These are phyloP conservation scores for Scaptomyza parva DNA, from an alignment of 2,888 invertebrate species.

Conservation along the genomic window DNA sequence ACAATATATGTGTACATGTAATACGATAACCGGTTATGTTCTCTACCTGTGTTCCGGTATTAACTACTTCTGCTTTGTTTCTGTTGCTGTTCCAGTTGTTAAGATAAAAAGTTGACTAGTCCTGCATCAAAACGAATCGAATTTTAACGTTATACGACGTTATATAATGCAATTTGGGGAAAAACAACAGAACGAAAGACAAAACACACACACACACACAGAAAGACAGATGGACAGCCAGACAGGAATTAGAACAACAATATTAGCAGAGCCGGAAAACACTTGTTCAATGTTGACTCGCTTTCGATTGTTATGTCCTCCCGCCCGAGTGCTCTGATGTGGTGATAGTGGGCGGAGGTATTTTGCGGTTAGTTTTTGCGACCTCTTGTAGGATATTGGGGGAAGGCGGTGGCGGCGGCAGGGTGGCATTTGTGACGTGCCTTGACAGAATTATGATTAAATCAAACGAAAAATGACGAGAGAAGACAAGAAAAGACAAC, in stretches of 20 bases:
- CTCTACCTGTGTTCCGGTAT: not conserved
- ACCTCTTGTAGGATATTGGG: not conserved
- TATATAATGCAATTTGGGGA: slow-evolving; percentile 39
- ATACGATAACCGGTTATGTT: not conserved
- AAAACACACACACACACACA: too few species aligned
- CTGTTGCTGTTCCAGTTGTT: not conserved
- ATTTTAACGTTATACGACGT: slow-evolving; percentile 16
- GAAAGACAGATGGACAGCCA: not conserved
- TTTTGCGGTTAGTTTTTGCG: not conserved
- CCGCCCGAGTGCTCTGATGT: not conserved
- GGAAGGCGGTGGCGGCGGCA: not conserved
- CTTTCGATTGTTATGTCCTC: slow-evolving; percentile 40
- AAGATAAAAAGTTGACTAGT: not conserved
- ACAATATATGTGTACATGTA: too few species aligned
- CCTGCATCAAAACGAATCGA: slow-evolving; percentile 29
- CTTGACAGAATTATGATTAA: slow-evolving; percentile 59
- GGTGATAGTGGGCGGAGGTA: not conserved
- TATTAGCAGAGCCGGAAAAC: slow-evolving; percentile 38
- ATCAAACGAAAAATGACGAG: slow-evolving; percentile 53
- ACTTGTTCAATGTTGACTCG: slow-evolving; percentile 53
- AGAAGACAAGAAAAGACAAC: slow-evolving; percentile 28
- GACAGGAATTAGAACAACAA: slow-evolving; percentile 12
- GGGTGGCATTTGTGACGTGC: slow-evolving; percentile 27
- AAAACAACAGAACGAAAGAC: not conserved
- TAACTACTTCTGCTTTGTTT: not conserved